These are phyloP conservation scores for Gymnothorax reevesii DNA, from an alignment of 2,797 vertebrate genomes.

Conservation along the genomic window DNA sequence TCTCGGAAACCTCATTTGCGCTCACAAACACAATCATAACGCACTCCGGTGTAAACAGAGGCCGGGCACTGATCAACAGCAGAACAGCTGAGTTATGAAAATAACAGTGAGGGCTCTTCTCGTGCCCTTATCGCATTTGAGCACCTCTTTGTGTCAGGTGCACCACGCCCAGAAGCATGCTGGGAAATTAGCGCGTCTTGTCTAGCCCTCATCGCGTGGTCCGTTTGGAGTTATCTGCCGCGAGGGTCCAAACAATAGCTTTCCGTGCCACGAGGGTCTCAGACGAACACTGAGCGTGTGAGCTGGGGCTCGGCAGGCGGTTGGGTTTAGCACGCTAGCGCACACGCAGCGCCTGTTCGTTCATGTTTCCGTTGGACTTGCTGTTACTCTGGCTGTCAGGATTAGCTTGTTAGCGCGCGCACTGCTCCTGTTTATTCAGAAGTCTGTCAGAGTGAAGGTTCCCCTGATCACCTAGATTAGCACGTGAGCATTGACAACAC, in stretches of 20 bases:
- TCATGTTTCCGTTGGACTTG: conserved; percentile 20
- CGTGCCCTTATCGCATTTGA: conserved; percentile 34
- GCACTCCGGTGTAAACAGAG: too few relatives aligned
- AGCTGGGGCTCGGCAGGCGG: conserved; percentile 25
- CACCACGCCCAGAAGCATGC: conserved; percentile 29
- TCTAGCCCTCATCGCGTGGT: conserved; percentile 48
- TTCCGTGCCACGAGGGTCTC: conserved; percentile 50
- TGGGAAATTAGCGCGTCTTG: conserved; percentile 44
- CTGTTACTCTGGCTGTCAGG: too few relatives aligned
- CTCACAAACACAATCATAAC: too few relatives aligned
- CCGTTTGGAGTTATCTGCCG: conserved; percentile 46
- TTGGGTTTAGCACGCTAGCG: conserved; percentile 39
- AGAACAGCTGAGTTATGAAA: conserved; percentile 18
- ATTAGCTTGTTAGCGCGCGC: too few relatives aligned
- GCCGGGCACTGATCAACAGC: neutral
- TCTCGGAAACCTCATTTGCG: neutral
- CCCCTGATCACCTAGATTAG: too few relatives aligned
- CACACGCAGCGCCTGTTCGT: conserved; percentile 44
- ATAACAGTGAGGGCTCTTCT: conserved; percentile 47
- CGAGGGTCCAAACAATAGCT: conserved; percentile 51
- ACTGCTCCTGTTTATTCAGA: too few relatives aligned
- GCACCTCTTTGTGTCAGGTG: conserved; percentile 36
- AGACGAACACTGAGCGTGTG: conserved; percentile 30
- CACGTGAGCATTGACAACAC: too few relatives aligned
- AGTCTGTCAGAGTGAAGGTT: too few relatives aligned